Evolutionary conservation across 2,797 vertebrate species (phyloP), one percentile per base, ranked within the genome.

Genomic region (Smutsia gigantea): DNA sequence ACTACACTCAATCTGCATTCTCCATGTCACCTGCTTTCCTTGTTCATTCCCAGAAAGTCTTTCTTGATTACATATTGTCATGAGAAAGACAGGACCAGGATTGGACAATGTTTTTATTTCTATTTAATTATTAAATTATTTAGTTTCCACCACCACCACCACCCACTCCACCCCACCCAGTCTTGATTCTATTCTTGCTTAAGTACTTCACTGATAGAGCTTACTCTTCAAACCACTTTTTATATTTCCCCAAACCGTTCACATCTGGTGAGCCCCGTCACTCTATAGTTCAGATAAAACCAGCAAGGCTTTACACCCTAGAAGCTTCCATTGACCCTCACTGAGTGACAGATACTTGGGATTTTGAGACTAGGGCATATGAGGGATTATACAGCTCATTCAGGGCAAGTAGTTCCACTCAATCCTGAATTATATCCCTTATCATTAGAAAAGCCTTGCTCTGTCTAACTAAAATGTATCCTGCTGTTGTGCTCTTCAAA

Each of bases 151-250:
- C 69, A 49, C 27, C 11, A 46, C 2, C 46, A 11, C 46, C 10
- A 2, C 53, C 27, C 39, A 39, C 39, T 5, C 39, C 39, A 39
- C 39, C 39, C 5, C 39, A 39, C 23, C 53, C 18, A 13, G 55
- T 83, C 27, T 78, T 79, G 10, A 92, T 59, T 96, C 74, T 92
- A 8, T 82, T 89, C 83, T 96, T 93, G 68, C 23, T 91, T 75
- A 95, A 64, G 37, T 85, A 72, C 25, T 59, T 88, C 51, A 59
- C 10, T 83, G 63, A 37, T 42, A 78, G n/a, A 82, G 34, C 10
- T 85, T 79, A 69, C 64, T 86, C 74, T 49, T 83, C 82, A 90
- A 93, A 57, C 87, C 5, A 5, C 14, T 77, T 79, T 81, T 72
- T 29, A 15, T 34, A 14, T 31, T 85, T 74, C 51, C 8, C 64